Base-by-base conservation (phyloP, 2,797 vertebrate species). In the Vipera latastei region DNA sequence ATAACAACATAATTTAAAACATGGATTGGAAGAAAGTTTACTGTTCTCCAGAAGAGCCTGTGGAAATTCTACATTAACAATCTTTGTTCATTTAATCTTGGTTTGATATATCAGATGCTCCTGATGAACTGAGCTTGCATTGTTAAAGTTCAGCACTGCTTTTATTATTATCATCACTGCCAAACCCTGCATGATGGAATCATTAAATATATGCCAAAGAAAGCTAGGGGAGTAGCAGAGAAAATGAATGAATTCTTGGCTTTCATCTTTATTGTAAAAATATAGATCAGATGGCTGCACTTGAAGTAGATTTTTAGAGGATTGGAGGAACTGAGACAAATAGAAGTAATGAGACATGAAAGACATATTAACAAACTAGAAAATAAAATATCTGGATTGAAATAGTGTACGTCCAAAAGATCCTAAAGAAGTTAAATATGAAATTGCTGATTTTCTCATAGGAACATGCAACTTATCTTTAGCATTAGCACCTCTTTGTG, bases 1-100 rank as follows among this genome's bases (percentile, higher is more conserved):
- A 59, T 38, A 90, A 89, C 26, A 89, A 20, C 28, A 73, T 86
- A 89, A 38, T 12, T 91, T 86, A 93, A 85, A 93, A 91, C 48
- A 85, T 83, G 11, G 26, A 48, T 18, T 78, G 11, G 87, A 26
- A 89, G 28, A 90, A 93, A 90, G 25, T 48, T 18, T 89, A 6
- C 5, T n/a, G 89, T 61, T 63, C n/a, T 28, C 32, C 4, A 57
- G 86, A 55, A 93, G 32, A 83, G 2, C 6, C 28, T 73, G 86
- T 92, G 5, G 44, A 61, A 92, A 44, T 48, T 51, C 60, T 83
- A 48, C 22, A 61, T 78, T 60, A 89, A 18, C 48, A 14, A 0
- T 60, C 25, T 57, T 60, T 1, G 0, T 55, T 18, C n/a, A 93
- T 69, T 51, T 32, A 65, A n/a, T n/a, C 65, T 32, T 16, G 28